phyloP scores from a whole-genome alignment of 2,797 vertebrate genomes.

The Sylvilagus floridanus region DNA sequence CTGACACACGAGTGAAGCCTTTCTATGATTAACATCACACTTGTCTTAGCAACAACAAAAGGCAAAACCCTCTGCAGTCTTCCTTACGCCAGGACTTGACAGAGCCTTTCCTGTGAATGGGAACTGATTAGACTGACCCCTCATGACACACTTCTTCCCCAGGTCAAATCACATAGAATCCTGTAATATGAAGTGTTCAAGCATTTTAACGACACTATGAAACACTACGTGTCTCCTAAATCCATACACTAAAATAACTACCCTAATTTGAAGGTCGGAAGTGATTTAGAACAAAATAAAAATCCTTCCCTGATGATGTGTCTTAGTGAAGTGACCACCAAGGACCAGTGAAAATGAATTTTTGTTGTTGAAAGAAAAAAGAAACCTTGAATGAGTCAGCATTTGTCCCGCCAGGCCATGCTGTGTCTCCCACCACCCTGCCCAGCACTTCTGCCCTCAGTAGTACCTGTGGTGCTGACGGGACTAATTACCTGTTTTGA shows the following conservation, averaged over 20 bases:
- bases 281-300: constrained; percentile 53
- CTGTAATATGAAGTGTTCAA: constrained; percentile 1
- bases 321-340: constrained; percentile 76
- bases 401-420: constrained; percentile 68
- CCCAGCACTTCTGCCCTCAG: constrained; percentile 75
- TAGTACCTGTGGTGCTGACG: constrained; percentile 73
- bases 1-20: not conserved
- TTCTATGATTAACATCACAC: not conserved
- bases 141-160: not conserved
- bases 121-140: not conserved
- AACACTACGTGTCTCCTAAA: not conserved
- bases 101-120: not conserved
- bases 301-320: constrained; percentile 65
- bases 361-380: constrained; percentile 71
- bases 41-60: constrained; percentile 40
- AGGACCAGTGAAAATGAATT: constrained; percentile 82
- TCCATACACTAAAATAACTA: not conserved
- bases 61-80: not conserved
- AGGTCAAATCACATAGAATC: not conserved
- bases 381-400: constrained; percentile 78
- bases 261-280: constrained; percentile 42
- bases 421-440: constrained; percentile 79
- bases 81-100: not conserved
- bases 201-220: constrained; percentile 37
- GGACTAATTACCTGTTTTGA: constrained; percentile 94